Percentiles rank a stretch among this genome's conserved stretches.
These are phyloP conservation scores for Eurytoma californica DNA, from an alignment of 2,888 invertebrate genomes.

Conservation along the genomic window DNA sequence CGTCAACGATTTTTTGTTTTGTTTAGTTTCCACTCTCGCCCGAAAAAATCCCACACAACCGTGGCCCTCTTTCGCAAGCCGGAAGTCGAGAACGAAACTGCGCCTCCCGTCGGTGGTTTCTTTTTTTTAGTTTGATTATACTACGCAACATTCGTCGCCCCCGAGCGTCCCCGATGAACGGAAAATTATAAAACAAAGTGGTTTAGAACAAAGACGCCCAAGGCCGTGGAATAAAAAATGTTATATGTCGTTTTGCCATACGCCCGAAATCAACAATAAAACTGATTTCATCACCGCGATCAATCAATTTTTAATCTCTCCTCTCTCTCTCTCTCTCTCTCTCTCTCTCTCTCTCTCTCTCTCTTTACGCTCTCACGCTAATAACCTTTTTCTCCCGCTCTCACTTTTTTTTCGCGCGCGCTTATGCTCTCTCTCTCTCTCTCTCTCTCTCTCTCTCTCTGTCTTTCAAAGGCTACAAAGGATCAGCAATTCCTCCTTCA, in stretches of 20 bases:
- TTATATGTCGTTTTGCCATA: constrained; percentile 62
- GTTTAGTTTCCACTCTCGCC: background rate
- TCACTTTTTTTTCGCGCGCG: constrained; percentile 54
- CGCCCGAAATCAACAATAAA: constrained; percentile 70
- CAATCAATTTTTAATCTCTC: constrained; percentile 50
- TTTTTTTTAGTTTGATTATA: constrained; percentile 68
- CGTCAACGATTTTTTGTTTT: constrained; percentile 25
- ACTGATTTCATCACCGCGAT: constrained; percentile 65
- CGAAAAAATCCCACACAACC: background rate
- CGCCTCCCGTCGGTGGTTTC: constrained; percentile 64
- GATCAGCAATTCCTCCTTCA: constrained; percentile 38
- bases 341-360: constrained; percentile 55
- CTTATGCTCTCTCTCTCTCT: constrained; percentile 51
- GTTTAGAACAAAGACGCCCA: constrained; percentile 58
- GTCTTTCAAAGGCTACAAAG: constrained; percentile 54
- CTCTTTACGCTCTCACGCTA: constrained; percentile 24
- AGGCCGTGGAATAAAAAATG: constrained; percentile 68
- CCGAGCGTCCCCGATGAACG: constrained; percentile 57
- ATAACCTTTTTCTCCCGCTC: constrained; percentile 25
- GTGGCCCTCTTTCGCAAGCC: constrained; percentile 51
- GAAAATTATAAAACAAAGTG: constrained; percentile 15
- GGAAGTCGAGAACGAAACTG: constrained; percentile 65
- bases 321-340: constrained; percentile 30
- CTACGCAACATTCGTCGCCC: constrained; percentile 71
- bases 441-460: constrained; percentile 55